Base-by-base conservation (phyloP, 2,888 invertebrate species). In the Incurvaria masculella region DNA sequence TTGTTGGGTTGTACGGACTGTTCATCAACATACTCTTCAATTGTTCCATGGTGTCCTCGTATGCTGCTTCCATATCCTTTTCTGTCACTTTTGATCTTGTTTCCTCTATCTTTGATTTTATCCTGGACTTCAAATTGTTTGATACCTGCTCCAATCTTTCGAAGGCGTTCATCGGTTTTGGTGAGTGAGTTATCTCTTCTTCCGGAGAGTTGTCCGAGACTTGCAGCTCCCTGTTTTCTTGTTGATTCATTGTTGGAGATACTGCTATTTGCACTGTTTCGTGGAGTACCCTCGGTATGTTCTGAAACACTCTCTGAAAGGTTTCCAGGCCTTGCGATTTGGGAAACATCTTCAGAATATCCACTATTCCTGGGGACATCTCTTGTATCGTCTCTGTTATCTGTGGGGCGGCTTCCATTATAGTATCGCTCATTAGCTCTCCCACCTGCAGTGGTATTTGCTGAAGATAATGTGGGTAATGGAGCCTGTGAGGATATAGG, bases 361-460 rank as follows among this genome's bases (percentile, higher is more conserved):
- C 78, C 60, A 70, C 67, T 45, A 78, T 69, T 38, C 76, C 74
- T 19, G 78, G 78, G 38, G 78, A 72, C 57, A 78, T 72, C 49
- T 76, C 76, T 52, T 64, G 72, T 57, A 78, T 54, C 1, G 78
- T 70, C 59, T 65, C 72, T 26, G 78, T 74, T 51, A 78, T 64
- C 54, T 74, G 78, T 11, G 78, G 78, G 1, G 76, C 72, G 17
- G 71, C 69, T 62, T 73, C 76, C 57, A 69, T 68, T 53, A 78
- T 67, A 39, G 76, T 68, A 19, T 74, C 72, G 66, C 74, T 65
- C 50, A 78, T 72, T 1, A 75, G 72, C 57, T 78, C 78, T 51
- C 74, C 69, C 42, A 78, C 60, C 6, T 76, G 75, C 57, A 75
- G 56, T 21, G 78, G 78, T 57, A 78, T 76, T 63, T 78, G 76